These are phyloP conservation scores for Rhagoletis zephyria DNA, from an alignment of 1,140 invertebrate species.

Conservation along the genomic window DNA sequence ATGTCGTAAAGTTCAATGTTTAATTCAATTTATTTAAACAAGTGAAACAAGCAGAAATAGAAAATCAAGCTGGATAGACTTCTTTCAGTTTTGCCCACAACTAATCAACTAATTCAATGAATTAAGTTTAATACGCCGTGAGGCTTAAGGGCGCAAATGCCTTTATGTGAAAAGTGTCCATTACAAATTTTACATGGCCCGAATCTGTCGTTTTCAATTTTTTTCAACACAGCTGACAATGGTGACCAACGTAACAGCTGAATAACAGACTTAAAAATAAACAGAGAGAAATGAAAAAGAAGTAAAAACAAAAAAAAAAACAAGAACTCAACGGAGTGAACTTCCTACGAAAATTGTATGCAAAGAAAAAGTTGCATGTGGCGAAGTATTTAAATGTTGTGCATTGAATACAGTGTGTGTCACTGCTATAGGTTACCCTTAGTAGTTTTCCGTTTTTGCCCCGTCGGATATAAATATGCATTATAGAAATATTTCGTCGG, in stretches of 20 bases:
- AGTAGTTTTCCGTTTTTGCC: too few species aligned
- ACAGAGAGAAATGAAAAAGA: background rate
- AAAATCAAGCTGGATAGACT: too few species aligned
- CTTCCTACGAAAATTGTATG: background rate
- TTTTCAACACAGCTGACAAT: background rate
- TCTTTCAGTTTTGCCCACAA: too few species aligned
- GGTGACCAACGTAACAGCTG: background rate
- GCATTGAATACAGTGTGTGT: too few species aligned
- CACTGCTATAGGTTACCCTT: too few species aligned
- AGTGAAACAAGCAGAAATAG: too few species aligned
- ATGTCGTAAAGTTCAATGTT: too few species aligned
- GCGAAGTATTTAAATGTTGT: background rate
- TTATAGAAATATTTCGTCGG: too few species aligned
- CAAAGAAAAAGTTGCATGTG: background rate
- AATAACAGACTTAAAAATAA: background rate
- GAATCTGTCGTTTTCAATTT: conserved; percentile 15
- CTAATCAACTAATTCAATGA: background rate
- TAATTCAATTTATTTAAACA: too few species aligned
- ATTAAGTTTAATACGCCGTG: background rate
- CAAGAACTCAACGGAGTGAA: background rate
- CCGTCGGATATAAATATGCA: too few species aligned
- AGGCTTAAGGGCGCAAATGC: background rate
- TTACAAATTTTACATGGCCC: background rate
- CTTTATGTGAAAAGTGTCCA: background rate
- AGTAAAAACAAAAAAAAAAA: background rate